Evolutionary conservation across 2,797 vertebrate genomes (phyloP).

Genomic region (Tachyglossus aculeatus): DNA sequence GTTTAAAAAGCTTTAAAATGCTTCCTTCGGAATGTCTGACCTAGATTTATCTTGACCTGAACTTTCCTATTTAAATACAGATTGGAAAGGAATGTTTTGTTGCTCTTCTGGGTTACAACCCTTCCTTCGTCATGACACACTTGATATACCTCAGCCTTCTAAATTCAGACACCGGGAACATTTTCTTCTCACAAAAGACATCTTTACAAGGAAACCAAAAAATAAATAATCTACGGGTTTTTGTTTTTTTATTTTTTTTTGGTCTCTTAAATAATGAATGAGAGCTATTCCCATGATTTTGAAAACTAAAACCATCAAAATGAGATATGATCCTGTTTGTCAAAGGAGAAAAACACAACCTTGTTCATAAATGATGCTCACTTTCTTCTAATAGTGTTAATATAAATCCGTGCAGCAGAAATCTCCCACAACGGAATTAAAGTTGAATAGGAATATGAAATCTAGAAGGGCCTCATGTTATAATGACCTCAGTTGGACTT

Average conservation of each 20-base stretch:
- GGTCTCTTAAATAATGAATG: neutral
- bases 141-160: conserved; percentile 27
- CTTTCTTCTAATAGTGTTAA: conserved; percentile 9
- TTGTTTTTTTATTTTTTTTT: neutral
- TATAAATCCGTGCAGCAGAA: conserved; percentile 22
- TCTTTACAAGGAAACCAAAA: conserved; percentile 25
- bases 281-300: conserved; percentile 18
- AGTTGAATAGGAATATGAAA: conserved; percentile 23
- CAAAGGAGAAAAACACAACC: conserved; percentile 29
- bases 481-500: conserved; percentile 60
- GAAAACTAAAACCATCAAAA: conserved; percentile 38
- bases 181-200: neutral
- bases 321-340: neutral
- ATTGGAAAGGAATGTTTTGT: conserved; percentile 44
- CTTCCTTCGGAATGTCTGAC: conserved; percentile 28
- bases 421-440: conserved; percentile 44
- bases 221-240: neutral
- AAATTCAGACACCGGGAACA: conserved; percentile 14
- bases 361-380: neutral
- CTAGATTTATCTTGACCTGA: conserved; percentile 44
- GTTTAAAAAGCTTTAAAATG: conserved; percentile 30
- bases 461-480: conserved; percentile 13
- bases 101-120: conserved; percentile 22
- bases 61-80: conserved; percentile 42
- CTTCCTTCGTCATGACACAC: conserved; percentile 35